Evolutionary conservation across 2,113 vertebrate genomes (phyloP), one percentile per base, ranked within the genome.

Genomic region (Urocolius indicus): DNA sequence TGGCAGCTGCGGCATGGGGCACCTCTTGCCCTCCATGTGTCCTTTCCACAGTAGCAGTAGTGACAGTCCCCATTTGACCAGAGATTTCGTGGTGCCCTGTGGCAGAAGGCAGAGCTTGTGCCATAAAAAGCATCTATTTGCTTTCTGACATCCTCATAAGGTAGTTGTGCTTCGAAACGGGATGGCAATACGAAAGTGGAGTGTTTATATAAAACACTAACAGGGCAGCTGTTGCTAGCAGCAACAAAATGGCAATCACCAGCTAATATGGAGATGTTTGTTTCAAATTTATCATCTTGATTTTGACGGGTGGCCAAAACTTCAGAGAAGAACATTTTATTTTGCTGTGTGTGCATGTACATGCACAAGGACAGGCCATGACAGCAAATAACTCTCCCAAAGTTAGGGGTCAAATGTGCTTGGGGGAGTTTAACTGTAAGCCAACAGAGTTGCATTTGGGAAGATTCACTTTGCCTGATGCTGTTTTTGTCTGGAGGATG

Each of bases 251-350:
- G 77, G 62, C 87, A 87, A 89, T 84, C 76, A 94, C 93, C 62
- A 68, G 84, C 95, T 97, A 93, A 95, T 94, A 95, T 84, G 75
- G 89, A 87, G 91, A 94, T 96, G 92, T 94, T 97, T 93, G 79
- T 91, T 97, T 96, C 20, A 0, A 87, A 90, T 94, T 94, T 94
- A 73, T 92, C 89, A 80, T 93, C 91, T 87, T 89, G 73, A 94
- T 87, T 96, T 90, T 94, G 89, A 96, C 82, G 73, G 29, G 86
- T 41, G 24, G 94, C 94, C 93, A 95, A 81, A 93, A 86, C 52
- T 82, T 84, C 17, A 15, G n/a, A 92, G 78, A 41, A 79, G 93
- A 94, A 95, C 94, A 94, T 96, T 96, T 93, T 96, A 95, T 96
- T 96, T 95, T 95, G 66, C 66, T 77, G 61, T 49, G 30, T 66